These are phyloP conservation scores for Speoplatyrhinus poulsoni DNA, from an alignment of 2,113 vertebrate genomes.

Conservation along the genomic window DNA sequence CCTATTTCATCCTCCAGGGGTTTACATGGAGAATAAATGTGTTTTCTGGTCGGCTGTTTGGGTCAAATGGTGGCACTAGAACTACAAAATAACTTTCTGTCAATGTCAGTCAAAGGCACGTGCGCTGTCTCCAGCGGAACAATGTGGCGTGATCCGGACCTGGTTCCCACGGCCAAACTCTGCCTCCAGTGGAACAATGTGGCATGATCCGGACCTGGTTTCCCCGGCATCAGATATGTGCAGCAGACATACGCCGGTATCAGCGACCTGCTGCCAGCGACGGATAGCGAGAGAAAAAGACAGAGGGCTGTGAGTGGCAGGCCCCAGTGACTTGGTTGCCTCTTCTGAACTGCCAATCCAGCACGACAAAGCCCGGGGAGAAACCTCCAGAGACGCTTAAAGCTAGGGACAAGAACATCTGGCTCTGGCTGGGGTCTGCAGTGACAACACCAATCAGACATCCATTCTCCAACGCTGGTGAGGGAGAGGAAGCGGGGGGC, in stretches of 20 bases:
- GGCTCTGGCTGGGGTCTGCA: slow-evolving; percentile 45
- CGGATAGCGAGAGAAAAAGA: slow-evolving; percentile 60
- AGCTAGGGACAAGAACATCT: slow-evolving; percentile 62
- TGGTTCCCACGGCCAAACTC: background rate
- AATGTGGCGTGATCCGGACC: too few relatives aligned
- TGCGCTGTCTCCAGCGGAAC: too few relatives aligned
- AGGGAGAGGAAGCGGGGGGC: slow-evolving; percentile 1
- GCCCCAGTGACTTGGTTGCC: slow-evolving; percentile 41
- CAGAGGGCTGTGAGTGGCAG: slow-evolving; percentile 69
- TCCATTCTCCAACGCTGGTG: slow-evolving; percentile 34
- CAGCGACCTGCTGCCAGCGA: slow-evolving; percentile 71
- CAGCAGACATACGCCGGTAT: slow-evolving; percentile 49
- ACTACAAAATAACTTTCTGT: slow-evolving; percentile 40
- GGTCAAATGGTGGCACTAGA: slow-evolving; percentile 27
- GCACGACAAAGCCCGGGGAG: slow-evolving; percentile 39
- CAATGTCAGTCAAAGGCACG: slow-evolving; percentile 38
- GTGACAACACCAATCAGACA: slow-evolving; percentile 64
- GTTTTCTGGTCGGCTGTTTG: slow-evolving; percentile 8
- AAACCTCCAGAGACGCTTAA: slow-evolving; percentile 56
- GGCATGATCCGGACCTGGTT: slow-evolving; percentile 21
- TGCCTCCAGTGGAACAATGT: slow-evolving; percentile 40
- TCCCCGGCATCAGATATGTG: slow-evolving; percentile 32
- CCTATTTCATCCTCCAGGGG: slow-evolving; percentile 30
- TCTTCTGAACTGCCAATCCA: slow-evolving; percentile 57
- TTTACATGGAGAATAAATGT: slow-evolving; percentile 5